A percentile compares a stretch with the other conserved stretches of the same genome.
Evolutionary conservation across 2,113 vertebrate species (phyloP).

Genomic region (Coryphaenoides rupestris): DNA sequence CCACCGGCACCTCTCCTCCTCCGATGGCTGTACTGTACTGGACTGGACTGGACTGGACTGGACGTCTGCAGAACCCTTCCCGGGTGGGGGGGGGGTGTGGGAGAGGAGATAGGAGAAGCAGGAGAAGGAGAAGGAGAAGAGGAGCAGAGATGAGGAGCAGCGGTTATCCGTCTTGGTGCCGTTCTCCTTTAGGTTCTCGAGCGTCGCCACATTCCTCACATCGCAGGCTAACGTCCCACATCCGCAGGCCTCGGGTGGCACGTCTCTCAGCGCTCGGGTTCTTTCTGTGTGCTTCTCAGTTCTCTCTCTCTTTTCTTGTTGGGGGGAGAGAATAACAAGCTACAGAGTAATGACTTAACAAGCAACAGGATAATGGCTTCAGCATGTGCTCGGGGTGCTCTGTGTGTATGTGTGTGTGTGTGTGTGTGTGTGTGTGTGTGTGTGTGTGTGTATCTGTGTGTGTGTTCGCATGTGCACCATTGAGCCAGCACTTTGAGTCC

Average conservation of each 20-base stretch:
- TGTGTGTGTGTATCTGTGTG: constrained; percentile 16
- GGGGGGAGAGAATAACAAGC: constrained; percentile 75
- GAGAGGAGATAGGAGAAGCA: too few species aligned
- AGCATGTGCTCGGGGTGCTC: constrained; percentile 60
- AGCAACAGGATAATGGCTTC: constrained; percentile 74
- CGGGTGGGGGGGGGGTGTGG: too few species aligned
- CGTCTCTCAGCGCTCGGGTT: constrained; percentile 72
- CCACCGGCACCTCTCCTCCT: constrained; percentile 4
- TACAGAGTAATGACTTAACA: constrained; percentile 74
- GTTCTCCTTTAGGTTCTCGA: constrained; percentile 59
- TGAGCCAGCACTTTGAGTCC: too few species aligned
- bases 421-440: constrained; percentile 33
- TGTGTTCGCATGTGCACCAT: constrained; percentile 13
- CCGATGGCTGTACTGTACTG: constrained; percentile 41
- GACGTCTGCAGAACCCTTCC: constrained; percentile 29
- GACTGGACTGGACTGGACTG: too few species aligned
- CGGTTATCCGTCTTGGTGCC: constrained; percentile 34
- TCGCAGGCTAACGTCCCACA: constrained; percentile 71
- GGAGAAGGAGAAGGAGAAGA: too few species aligned
- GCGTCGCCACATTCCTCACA: constrained; percentile 63
- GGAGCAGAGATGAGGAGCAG: too few species aligned
- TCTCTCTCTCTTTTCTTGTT: too few species aligned
- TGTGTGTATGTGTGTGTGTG: constrained; percentile 30
- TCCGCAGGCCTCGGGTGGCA: constrained; percentile 68
- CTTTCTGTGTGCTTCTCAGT: too few species aligned